phyloP scores from a whole-genome alignment of 2,797 vertebrate species.

The Platalea minor region DNA sequence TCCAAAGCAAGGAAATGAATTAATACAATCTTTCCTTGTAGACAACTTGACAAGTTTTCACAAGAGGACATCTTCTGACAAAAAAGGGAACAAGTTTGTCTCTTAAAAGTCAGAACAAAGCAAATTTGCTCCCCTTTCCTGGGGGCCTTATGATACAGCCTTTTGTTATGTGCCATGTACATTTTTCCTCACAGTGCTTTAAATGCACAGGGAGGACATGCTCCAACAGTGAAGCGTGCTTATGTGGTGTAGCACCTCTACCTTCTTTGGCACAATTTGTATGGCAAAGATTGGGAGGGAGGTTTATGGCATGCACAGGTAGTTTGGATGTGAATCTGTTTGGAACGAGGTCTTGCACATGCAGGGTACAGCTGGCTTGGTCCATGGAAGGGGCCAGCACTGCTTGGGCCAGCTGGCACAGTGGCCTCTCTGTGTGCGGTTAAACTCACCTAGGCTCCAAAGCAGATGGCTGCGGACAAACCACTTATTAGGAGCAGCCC shows the following conservation, averaged over 20 bases:
- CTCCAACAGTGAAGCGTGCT: neutral
- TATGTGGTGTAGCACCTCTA: neutral
- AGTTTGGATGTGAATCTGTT: neutral
- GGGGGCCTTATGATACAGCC: neutral
- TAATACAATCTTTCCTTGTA: neutral
- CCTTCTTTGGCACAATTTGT: neutral
- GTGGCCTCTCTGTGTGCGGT: neutral
- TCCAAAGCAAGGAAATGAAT: neutral
- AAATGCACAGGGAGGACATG: neutral
- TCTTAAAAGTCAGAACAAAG: neutral
- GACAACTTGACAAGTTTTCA: neutral
- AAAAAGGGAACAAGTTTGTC: neutral
- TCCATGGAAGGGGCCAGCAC: accelerated
- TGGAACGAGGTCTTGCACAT: accelerated
- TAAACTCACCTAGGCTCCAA: neutral
- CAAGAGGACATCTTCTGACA: neutral
- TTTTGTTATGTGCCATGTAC: accelerated
- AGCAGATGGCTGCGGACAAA: neutral
- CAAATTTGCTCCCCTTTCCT: neutral
- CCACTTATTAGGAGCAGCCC: neutral
- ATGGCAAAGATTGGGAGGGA: neutral
- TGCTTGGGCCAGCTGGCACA: accelerated
- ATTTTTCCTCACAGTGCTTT: neutral
- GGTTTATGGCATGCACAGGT: neutral
- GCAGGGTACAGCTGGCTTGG: neutral